A percentile compares a stretch with the other conserved stretches of the same genome.
Evolutionary conservation across 2,113 vertebrate species (phyloP).

Genomic region (Ctenodactylus gundi): DNA sequence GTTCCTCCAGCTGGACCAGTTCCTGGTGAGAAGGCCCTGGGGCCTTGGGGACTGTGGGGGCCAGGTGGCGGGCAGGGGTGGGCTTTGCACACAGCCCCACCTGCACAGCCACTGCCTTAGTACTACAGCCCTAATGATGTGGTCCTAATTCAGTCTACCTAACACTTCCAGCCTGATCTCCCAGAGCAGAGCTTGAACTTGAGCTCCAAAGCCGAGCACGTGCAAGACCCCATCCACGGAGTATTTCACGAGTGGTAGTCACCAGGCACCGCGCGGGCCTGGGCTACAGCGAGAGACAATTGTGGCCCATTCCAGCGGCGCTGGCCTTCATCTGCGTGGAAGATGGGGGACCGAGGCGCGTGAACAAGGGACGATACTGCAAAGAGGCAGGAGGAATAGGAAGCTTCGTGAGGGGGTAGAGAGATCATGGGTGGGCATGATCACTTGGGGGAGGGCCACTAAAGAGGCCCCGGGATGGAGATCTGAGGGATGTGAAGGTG

Average conservation of each 20-base stretch:
- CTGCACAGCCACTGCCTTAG: accelerated
- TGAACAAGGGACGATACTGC: accelerated
- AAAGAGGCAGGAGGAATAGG: not conserved
- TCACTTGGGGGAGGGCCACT: not conserved
- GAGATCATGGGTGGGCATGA: not conserved
- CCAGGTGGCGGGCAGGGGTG: not conserved
- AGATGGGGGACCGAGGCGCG: no score
- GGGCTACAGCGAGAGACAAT: no score
- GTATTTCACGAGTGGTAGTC: not conserved
- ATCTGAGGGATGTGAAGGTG: not conserved
- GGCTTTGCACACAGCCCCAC: not conserved
- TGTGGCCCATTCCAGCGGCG: not conserved
- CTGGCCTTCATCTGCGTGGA: no score
- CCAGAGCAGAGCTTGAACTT: not conserved
- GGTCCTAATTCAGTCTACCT: accelerated
- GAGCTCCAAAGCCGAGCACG: not conserved
- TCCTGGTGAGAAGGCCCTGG: not conserved
- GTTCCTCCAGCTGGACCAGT: not conserved
- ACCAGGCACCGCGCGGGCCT: no score
- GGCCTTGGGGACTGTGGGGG: not conserved
- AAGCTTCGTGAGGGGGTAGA: not conserved
- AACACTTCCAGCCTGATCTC: accelerated
- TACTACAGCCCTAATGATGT: not conserved
- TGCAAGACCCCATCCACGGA: not conserved
- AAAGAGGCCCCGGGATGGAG: not conserved